A percentile compares a stretch with the other conserved stretches of the same genome.
These are phyloP conservation scores for Luscinia luscinia DNA, from an alignment of 2,797 vertebrate genomes.

Conservation along the genomic window DNA sequence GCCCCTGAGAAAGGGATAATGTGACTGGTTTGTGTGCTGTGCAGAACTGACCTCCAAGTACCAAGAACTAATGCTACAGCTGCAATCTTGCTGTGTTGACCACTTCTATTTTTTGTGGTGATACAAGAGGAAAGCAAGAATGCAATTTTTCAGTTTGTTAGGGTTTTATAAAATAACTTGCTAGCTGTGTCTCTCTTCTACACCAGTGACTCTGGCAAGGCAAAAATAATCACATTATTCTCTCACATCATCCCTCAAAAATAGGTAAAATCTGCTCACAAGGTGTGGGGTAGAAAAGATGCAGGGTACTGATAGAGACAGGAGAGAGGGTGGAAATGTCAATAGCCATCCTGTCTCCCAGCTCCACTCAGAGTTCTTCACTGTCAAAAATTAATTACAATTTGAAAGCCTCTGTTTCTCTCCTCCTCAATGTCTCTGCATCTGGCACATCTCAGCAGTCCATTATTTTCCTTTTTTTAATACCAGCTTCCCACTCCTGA, in stretches of 20 bases:
- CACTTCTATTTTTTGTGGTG: background rate
- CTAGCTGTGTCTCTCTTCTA: background rate
- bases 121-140: background rate
- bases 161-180: background rate
- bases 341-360: background rate
- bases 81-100: background rate
- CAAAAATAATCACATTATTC: background rate
- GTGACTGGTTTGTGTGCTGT: background rate
- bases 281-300: background rate
- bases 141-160: background rate
- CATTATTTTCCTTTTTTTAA: background rate
- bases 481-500: background rate
- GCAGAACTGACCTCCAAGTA: background rate
- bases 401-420: background rate
- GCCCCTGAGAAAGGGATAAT: background rate
- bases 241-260: background rate
- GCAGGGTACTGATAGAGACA: background rate
- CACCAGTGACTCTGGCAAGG: background rate
- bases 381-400: background rate
- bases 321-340: background rate
- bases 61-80: background rate
- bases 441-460: background rate
- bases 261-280: background rate
- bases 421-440: background rate
- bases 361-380: background rate